Base-by-base conservation (phyloP, 2,888 invertebrate species). In the Busseola fusca region DNA sequence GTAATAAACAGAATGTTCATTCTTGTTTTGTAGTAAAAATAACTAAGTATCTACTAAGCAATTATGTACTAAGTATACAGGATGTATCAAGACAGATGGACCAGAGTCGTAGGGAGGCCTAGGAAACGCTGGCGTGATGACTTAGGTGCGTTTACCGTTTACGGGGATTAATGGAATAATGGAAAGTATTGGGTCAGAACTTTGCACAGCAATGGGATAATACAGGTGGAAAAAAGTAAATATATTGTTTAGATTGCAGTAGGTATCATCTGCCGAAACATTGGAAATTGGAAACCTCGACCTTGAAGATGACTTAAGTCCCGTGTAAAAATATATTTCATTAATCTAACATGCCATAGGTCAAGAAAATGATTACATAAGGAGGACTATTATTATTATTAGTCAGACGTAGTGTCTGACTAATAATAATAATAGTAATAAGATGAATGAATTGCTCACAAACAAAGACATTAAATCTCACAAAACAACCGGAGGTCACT, bases 401-500 rank as follows among this genome's bases (percentile, higher is more conserved):
- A n/a, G n/a, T n/a, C n/a, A n/a, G n/a, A n/a, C n/a, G n/a, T n/a
- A n/a, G n/a, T 25, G 34, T 63, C 1, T 70, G 27, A 50, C 37
- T n/a, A n/a, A n/a, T n/a, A n/a, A 34, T 57, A 37, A 54, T 21
- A n/a, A 62, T 30, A 34, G 30, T 34, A 42, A 21, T 42, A 18
- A 63, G 34, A 34, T 48, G 34, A 18, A 34, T 34, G 42, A 21
- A 30, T n/a, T 56, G 16, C 9, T 63, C 25, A 52, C 30, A 45
- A 60, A 34, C 5, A 34, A 64, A 34, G 42, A 57, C n/a, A n/a
- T n/a, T n/a, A n/a, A n/a, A n/a, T n/a, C n/a, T n/a, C n/a, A n/a
- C n/a, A n/a, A n/a, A n/a, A n/a, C n/a, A 65, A 21, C 21, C n/a
- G 48, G 45, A 27, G 60, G 50, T 42, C 10, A 54, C 58, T 64